Base-by-base conservation (phyloP, 2,888 invertebrate genomes). In the Cosmia trapezina region DNA sequence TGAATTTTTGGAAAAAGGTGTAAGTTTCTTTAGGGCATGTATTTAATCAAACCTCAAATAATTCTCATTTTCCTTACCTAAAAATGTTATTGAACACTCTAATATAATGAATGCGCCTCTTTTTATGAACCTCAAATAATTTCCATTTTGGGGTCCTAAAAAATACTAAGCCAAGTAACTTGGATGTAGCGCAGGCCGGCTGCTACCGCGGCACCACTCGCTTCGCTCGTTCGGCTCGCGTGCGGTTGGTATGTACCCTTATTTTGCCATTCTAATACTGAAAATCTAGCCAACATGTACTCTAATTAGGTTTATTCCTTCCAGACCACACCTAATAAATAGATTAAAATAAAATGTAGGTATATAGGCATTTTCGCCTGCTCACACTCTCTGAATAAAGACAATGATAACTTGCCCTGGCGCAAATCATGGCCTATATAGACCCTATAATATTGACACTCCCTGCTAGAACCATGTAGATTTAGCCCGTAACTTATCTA, bases 401-500 rank as follows among this genome's bases (percentile, higher is more conserved):
- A 37, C 45, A 75, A 45, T 47, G 47, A 37, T 9, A 63, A 19
- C 6, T 67, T 60, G 68, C 22, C 41, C 22, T 22, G 53, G 28
- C 14, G 12, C 61, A 61, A 75, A 57, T 76, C 53, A 76, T 22
- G 43, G 51, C 7, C 33, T 22, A 57, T 62, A 62, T 56, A 56
- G 4, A 43, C 22, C 19, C 4, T 43, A 51, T 54, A 66, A 47
- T 51, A 64, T 59, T 57, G 53, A 70, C 64, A 74, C 47, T 74
- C 57, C 47, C 47, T 51, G 37, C 67, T 59, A 22, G 51, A 65
- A 56, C 70, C 84, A 70, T 81, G 84, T 75, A 51, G 33, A 60
- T 59, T 65, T 51, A 33, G 17, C 47, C 70, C 84, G 77, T 81
- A 81, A 84, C 69, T 84, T 70, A 83, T 79, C 68, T 72, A 70